Evolutionary conservation across 92 coral and sea anemone genomes (phyloP).

Genomic region (Porites cylindrica): DNA sequence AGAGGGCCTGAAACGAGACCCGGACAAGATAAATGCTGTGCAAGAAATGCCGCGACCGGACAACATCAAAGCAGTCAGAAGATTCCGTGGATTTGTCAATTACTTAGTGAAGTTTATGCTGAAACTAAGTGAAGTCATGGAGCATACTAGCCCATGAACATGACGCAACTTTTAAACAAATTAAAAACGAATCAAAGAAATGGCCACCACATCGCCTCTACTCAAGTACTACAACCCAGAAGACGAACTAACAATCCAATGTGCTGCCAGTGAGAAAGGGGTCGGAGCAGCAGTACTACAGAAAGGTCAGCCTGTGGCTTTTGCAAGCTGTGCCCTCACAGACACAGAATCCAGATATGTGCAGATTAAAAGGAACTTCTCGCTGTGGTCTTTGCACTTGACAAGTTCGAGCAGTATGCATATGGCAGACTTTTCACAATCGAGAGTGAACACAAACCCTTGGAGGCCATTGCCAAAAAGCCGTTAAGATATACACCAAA

Average conservation of each 20-base stretch:
- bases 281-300: conserved; percentile 55
- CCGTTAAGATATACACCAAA: conserved; percentile 69
- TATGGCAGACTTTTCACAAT: conserved; percentile 55
- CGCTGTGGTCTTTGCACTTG: conserved; percentile 57
- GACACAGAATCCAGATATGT: conserved; percentile 56
- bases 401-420: conserved; percentile 60
- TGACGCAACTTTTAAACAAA: conserved; percentile 39
- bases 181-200: conserved; percentile 34
- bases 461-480: conserved; percentile 62
- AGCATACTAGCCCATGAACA: conserved; percentile 43
- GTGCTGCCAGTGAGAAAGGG: conserved; percentile 68
- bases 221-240: conserved; percentile 61
- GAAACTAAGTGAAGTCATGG: conserved; percentile 29
- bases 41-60: conserved; percentile 48
- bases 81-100: conserved; percentile 70
- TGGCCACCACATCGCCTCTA: conserved; percentile 49
- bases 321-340: conserved; percentile 62
- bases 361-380: conserved; percentile 54
- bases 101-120: conserved; percentile 68
- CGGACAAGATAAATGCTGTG: conserved; percentile 42
- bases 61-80: conserved; percentile 48
- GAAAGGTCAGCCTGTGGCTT: conserved; percentile 65
- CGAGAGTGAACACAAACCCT: conserved; percentile 64
- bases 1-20: conserved; percentile 54
- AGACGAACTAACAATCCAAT: conserved; percentile 61